Evolutionary conservation across 2,888 invertebrate genomes (phyloP), one percentile per base, ranked within the genome.

Genomic region (Trissonchulus sp.): DNA sequence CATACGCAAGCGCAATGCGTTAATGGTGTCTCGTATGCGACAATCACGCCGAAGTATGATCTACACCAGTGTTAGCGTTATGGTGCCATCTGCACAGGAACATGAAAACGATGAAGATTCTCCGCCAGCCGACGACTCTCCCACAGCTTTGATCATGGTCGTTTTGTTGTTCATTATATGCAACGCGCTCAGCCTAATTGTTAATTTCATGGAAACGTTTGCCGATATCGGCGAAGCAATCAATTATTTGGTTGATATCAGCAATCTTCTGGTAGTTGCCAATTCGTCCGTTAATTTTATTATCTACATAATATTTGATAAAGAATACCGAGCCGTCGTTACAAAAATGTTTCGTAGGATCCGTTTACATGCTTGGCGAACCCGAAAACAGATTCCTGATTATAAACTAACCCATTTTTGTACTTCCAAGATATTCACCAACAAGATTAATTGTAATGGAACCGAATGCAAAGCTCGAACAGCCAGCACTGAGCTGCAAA

Each of bases 241-340:
- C 75, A 82, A 82, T 76, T 84, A 84, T 74, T 77, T 83, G 37
- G 81, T 84, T 60, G 83, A 83, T 78, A 72, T 81, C 3, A 81
- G 82, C 48, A 83, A 83, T 72, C 80, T 83, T 36, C 77, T 83
- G 36, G 83, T 84, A 18, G 83, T 84, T 2, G 80, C 82, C 76
- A 83, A 83, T 77, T 82, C 82, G 62, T 81, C 81, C 72, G 82
- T 82, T 79, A 83, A 83, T 74, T 82, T 83, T 75, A 79, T 82
- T 63, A 83, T 83, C 73, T 83, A 83, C 77, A 78, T 81, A 77
- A 80, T 79, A n/a, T 83, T 81, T 78, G 83, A 82, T 2, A 77
- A 76, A 1, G 76, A 78, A 2, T 83, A 82, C 72, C 80, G 81
- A 15, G 74, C 77, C 72, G 31, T 18, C 33, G 3, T 74, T 23